These are phyloP conservation scores for Urosaurus nigricauda DNA, from an alignment of 2,797 vertebrate genomes.

Conservation along the genomic window DNA sequence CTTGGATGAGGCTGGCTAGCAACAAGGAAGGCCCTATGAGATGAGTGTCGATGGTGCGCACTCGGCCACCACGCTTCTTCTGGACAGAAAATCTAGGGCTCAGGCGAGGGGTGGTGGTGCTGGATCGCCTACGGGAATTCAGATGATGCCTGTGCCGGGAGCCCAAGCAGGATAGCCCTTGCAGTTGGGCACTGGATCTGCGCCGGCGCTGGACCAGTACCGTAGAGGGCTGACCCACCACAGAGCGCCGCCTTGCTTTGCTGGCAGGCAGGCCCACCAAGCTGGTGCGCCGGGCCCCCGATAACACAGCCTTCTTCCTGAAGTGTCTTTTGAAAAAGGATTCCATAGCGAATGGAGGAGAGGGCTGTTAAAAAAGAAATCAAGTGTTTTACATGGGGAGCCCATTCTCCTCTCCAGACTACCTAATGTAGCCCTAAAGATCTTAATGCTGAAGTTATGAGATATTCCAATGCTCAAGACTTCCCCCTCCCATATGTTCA, in stretches of 20 bases:
- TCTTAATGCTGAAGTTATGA: neutral
- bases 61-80: constrained; percentile 54
- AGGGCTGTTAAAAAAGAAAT: constrained; percentile 82
- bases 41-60: constrained; percentile 74
- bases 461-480: neutral
- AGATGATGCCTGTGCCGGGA: constrained; percentile 20
- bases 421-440: neutral
- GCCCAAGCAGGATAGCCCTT: constrained; percentile 71
- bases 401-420: neutral
- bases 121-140: constrained; percentile 81
- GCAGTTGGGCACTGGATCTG: constrained; percentile 77
- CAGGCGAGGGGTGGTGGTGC: constrained; percentile 83
- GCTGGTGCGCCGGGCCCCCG: constrained; percentile 60
- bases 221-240: constrained; percentile 84
- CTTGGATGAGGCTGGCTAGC: constrained; percentile 82
- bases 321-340: constrained; percentile 90
- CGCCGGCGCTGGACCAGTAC: constrained; percentile 80
- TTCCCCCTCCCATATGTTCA: too few relatives aligned
- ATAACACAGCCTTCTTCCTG: constrained; percentile 70
- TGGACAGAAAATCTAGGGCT: constrained; percentile 84
- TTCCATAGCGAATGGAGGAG: constrained; percentile 80
- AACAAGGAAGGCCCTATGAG: constrained; percentile 82
- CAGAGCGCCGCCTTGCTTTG: constrained; percentile 89
- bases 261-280: constrained; percentile 81
- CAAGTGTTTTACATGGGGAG: constrained; percentile 63